Conservation (phyloP, 2,888 invertebrate species). For the Yponomeuta sedellus region DNA sequence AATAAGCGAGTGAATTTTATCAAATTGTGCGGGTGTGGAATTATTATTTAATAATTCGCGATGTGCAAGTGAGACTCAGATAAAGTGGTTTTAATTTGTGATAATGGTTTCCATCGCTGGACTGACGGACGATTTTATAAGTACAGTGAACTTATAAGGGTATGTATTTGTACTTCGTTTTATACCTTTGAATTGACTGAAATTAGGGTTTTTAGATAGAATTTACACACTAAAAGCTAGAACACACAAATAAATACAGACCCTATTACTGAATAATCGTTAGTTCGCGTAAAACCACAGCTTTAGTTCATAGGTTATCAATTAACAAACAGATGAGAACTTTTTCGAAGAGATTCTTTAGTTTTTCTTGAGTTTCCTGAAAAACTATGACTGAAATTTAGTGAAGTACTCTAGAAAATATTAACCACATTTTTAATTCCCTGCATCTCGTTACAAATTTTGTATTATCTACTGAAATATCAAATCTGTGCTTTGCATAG, state of each 20-base stretch:
- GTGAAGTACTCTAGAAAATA: not conserved
- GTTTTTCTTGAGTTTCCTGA: not conserved
- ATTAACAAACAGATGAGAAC: constrained; percentile 6
- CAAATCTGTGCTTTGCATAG: not conserved
- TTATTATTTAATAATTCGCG: constrained; percentile 54
- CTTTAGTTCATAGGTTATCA: constrained; percentile 11
- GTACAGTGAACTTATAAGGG: constrained; percentile 65
- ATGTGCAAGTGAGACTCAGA: constrained; percentile 66
- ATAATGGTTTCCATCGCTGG: constrained; percentile 65
- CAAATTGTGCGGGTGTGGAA: constrained; percentile 73
- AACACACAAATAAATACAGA: not conserved
- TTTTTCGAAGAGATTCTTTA: not conserved
- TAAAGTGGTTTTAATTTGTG: constrained; percentile 63
- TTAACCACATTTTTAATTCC: not conserved
- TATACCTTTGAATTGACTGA: constrained; percentile 38
- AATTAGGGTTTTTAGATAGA: constrained; percentile 16
- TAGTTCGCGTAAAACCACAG: not conserved
- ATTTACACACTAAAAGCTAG: not conserved
- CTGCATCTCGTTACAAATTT: not conserved
- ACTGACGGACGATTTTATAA: constrained; percentile 60
- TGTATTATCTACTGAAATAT: not conserved
- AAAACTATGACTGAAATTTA: not conserved
- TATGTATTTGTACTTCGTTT: constrained; percentile 64
- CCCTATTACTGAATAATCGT: not conserved
- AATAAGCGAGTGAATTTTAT: constrained; percentile 71